phyloP scores from a whole-genome alignment of 30 jellyfish, hydroid and myxozoan species.

The Nemopilema nomurai region DNA sequence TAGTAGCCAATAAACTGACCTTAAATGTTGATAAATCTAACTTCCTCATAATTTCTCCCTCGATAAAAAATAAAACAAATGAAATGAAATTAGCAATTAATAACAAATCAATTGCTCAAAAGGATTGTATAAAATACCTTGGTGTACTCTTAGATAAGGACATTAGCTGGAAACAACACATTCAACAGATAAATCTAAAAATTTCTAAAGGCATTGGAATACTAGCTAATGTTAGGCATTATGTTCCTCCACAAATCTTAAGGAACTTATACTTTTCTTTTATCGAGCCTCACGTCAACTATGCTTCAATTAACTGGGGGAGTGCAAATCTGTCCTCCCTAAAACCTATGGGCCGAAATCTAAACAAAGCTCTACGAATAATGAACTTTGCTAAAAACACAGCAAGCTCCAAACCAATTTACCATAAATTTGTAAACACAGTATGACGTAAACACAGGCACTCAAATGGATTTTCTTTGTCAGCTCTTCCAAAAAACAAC shows the following conservation, averaged over 20 bases:
- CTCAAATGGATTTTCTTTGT: slow-evolving; percentile 20
- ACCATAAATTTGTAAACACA: not conserved
- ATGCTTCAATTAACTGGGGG: slow-evolving; percentile 33
- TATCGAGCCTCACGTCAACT: slow-evolving; percentile 23
- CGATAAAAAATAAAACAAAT: not conserved
- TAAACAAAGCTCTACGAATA: not conserved
- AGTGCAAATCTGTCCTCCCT: slow-evolving; percentile 9
- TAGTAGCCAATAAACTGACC: slow-evolving; percentile 31
- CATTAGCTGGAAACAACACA: slow-evolving; percentile 42
- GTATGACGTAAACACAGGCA: slow-evolving; percentile 20
- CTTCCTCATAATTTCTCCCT: slow-evolving; percentile 4
- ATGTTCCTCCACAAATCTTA: slow-evolving; percentile 1
- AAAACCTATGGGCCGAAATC: slow-evolving; percentile 1
- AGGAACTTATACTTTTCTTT: slow-evolving; percentile 13
- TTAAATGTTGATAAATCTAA: slow-evolving; percentile 38
- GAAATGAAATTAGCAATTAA: not conserved
- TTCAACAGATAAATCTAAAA: slow-evolving; percentile 15
- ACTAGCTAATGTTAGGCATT: slow-evolving; percentile 27
- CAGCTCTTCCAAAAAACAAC: slow-evolving; percentile 4
- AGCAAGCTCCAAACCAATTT: slow-evolving; percentile 31
- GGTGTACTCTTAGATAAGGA: slow-evolving; percentile 25
- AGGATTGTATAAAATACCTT: slow-evolving; percentile 32
- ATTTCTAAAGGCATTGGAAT: slow-evolving; percentile 23
- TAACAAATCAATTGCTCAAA: slow-evolving; percentile 2
- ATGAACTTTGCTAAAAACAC: slow-evolving; percentile 18